Percentiles rank a stretch among this genome's conserved stretches.
Conservation (phyloP, 2,888 invertebrate genomes). For the Tetranychus truncatus region DNA sequence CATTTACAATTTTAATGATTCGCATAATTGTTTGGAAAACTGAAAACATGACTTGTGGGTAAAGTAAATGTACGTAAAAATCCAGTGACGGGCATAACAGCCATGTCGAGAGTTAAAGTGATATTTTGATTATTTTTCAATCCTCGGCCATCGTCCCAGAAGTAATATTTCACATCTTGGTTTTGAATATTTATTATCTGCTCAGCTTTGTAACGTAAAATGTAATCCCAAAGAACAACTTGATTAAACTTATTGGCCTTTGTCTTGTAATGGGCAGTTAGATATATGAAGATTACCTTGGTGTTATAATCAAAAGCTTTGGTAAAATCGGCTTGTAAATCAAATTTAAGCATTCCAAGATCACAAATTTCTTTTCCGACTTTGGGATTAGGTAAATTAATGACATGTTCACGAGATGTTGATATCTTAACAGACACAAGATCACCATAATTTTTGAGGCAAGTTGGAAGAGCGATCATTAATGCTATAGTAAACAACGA, state of each 20-base stretch:
- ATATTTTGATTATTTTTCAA: slow-evolving; percentile 84
- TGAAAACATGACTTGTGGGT: slow-evolving; percentile 61
- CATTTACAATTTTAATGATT: not conserved
- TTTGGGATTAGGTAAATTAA: slow-evolving; percentile 88
- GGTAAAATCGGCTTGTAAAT: slow-evolving; percentile 71
- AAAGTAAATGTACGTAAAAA: slow-evolving; percentile 70
- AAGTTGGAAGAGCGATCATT: slow-evolving; percentile 81
- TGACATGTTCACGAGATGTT: slow-evolving; percentile 31
- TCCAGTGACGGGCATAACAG: slow-evolving; percentile 95
- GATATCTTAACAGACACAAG: slow-evolving; percentile 19
- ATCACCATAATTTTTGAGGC: slow-evolving; percentile 35
- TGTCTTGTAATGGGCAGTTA: slow-evolving; percentile 88
- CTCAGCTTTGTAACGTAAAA: slow-evolving; percentile 56
- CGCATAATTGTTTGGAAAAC: slow-evolving; percentile 51
- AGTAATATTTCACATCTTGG: slow-evolving; percentile 94
- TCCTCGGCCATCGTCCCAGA: slow-evolving; percentile 98
- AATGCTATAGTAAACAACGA: slow-evolving; percentile 86
- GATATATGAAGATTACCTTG: slow-evolving; percentile 84
- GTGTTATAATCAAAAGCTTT: slow-evolving; percentile 98
- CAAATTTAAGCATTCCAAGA: slow-evolving; percentile 81
- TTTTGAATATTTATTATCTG: slow-evolving; percentile 67
- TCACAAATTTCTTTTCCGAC: slow-evolving; percentile 83
- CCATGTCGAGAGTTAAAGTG: slow-evolving; percentile 84
- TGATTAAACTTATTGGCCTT: slow-evolving; percentile 49
- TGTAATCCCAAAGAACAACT: slow-evolving; percentile 96